Evolutionary conservation across 2,888 invertebrate genomes (phyloP), one percentile per base, ranked within the genome.

Genomic region (Apocheima hispidaria): DNA sequence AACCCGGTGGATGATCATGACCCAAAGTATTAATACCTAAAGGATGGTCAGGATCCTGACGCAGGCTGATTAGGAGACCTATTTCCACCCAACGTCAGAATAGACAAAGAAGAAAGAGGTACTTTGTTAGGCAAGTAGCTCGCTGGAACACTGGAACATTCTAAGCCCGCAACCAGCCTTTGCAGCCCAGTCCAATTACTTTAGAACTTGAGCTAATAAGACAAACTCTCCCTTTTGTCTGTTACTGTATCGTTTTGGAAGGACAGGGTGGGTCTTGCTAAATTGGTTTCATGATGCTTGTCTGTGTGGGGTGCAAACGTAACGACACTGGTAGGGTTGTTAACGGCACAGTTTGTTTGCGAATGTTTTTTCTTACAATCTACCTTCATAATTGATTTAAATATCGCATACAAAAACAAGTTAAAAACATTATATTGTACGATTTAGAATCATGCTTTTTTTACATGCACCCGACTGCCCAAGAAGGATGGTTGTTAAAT

Each of bases 291-390:
- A 9, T 36, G 7, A n/a, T 44, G 60, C 55, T 41, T 55, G 65
- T 79, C 80, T 84, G 79, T 81, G 84, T 63, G 81, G 79, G 53
- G 77, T 77, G 74, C 75, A 77, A 75, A 73, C 68, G 70, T 61
- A 71, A 72, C 76, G 69, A 21, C 33, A 30, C 78, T 82, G 83
- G 82, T 83, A 71, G 69, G 62, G 69, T 60, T 74, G 61, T 70
- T 60, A n/a, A n/a, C n/a, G n/a, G n/a, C n/a, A 58, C 69, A 60
- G 74, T 79, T 75, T 67, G 69, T 71, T 83, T 61, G 23, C 68
- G 75, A 63, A 61, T 67, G 66, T 76, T 73, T 72, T 73, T 68
- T 73, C n/a, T n/a, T n/a, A n/a, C n/a, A n/a, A n/a, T n/a, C 67
- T 67, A 64, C 68, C 74, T 21, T 10, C 12, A 7, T 5, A 35